These are phyloP conservation scores for Resseliella maxima DNA, from an alignment of 2,888 invertebrate species.

Conservation along the genomic window DNA sequence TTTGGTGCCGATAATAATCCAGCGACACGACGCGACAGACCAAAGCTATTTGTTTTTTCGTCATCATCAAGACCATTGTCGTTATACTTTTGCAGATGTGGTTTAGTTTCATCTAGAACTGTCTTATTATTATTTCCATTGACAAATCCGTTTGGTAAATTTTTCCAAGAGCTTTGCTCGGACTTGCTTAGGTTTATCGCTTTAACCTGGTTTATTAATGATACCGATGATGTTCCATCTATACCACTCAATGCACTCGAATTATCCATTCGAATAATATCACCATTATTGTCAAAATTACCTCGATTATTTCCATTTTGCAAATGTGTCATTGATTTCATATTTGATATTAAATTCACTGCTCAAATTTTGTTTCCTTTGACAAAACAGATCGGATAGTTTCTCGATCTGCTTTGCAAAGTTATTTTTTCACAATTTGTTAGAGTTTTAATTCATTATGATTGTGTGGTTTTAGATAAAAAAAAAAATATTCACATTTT, in stretches of 20 bases:
- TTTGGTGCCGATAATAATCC: constrained; percentile 39
- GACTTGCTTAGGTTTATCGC: constrained; percentile 59
- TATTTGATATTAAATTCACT: not conserved
- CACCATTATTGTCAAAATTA: constrained; percentile 54
- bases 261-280: constrained; percentile 29
- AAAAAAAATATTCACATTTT: no score
- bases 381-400: not conserved
- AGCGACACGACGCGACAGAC: constrained; percentile 32
- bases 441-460: no score
- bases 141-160: constrained; percentile 38
- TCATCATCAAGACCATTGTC: constrained; percentile 47
- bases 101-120: not conserved
- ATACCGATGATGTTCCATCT: constrained; percentile 62
- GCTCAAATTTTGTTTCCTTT: not conserved
- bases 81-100: not conserved
- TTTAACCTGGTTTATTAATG: constrained; percentile 60
- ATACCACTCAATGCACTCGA: not conserved
- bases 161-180: constrained; percentile 60
- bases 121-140: not conserved
- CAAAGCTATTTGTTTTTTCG: constrained; percentile 54
- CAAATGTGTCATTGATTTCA: constrained; percentile 58
- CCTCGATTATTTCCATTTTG: constrained; percentile 58
- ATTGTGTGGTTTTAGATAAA: no score
- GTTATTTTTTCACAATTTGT: no score
- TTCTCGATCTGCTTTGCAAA: not conserved